Conservation (phyloP, 2,888 invertebrate species). For the Auanema freiburgensis region DNA sequence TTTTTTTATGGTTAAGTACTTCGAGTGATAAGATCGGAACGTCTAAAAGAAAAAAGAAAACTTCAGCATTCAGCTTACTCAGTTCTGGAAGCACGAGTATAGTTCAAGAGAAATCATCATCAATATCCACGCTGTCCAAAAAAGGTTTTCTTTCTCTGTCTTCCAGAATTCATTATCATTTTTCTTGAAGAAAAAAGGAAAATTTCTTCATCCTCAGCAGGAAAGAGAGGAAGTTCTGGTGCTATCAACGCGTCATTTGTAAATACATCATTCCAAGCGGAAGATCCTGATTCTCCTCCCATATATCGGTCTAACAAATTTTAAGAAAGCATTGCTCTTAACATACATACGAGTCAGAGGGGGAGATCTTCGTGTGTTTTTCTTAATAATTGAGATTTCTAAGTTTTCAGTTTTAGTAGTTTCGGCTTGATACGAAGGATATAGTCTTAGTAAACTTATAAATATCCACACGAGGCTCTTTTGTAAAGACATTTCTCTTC, state of each 20-base stretch:
- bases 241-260: constrained; percentile 39
- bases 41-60: constrained; percentile 29
- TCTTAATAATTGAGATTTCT: too few species aligned
- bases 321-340: too few species aligned
- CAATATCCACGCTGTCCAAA: background rate
- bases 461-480: too few species aligned
- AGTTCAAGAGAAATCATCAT: background rate
- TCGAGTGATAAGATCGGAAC: constrained; percentile 20
- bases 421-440: too few species aligned
- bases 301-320: background rate
- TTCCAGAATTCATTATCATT: background rate
- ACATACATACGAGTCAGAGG: too few species aligned
- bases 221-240: constrained; percentile 27
- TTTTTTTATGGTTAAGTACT: constrained; percentile 9
- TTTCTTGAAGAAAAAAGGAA: constrained; percentile 32
- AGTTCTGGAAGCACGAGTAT: constrained; percentile 9
- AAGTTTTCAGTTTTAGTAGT: too few species aligned
- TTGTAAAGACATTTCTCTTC: too few species aligned
- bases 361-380: too few species aligned
- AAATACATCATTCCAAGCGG: constrained; percentile 41
- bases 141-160: constrained; percentile 12
- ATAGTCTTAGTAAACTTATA: too few species aligned
- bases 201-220: constrained; percentile 6
- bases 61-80: constrained; percentile 15
- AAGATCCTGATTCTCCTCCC: constrained; percentile 33